Conservation (phyloP, 2,113 vertebrate genomes). For the Xiphophorus couchianus region DNA sequence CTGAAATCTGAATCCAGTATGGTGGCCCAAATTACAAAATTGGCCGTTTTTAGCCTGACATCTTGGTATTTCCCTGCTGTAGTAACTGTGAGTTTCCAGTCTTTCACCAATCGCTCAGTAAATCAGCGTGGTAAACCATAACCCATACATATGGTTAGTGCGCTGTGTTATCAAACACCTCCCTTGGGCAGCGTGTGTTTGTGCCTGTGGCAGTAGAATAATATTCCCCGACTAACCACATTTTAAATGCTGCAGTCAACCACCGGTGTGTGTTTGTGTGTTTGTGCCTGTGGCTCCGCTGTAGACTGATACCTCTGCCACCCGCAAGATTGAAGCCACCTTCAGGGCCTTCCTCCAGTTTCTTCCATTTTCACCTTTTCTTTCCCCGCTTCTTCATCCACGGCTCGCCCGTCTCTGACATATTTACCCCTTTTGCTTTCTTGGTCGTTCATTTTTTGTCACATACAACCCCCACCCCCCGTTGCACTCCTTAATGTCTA, state of each 20-base stretch:
- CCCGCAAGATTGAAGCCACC: constrained; percentile 43
- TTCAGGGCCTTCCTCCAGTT: constrained; percentile 28
- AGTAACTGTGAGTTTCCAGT: neutral
- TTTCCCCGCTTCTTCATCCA: constrained; percentile 38
- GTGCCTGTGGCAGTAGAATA: constrained; percentile 47
- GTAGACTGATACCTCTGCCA: constrained; percentile 55
- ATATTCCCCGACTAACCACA: constrained; percentile 45
- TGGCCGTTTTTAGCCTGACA: too few species aligned
- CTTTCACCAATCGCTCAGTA: neutral
- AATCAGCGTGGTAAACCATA: neutral
- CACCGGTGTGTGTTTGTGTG: constrained; percentile 11
- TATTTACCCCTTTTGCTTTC: constrained; percentile 1
- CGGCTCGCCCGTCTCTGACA: constrained; percentile 14
- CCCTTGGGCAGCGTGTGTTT: constrained; percentile 38
- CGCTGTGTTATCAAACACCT: constrained; percentile 46
- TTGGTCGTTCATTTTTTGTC: neutral
- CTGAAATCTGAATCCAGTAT: neutral
- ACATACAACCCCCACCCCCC: neutral
- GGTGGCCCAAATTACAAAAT: neutral
- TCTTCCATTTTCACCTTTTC: constrained; percentile 27
- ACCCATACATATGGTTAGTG: neutral
- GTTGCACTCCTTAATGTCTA: neutral
- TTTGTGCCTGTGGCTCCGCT: constrained; percentile 49
- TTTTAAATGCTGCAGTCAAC: constrained; percentile 36
- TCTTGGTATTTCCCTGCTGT: too few species aligned